Conservation (phyloP, 2,113 vertebrate species). For the Ciconia maguari region DNA sequence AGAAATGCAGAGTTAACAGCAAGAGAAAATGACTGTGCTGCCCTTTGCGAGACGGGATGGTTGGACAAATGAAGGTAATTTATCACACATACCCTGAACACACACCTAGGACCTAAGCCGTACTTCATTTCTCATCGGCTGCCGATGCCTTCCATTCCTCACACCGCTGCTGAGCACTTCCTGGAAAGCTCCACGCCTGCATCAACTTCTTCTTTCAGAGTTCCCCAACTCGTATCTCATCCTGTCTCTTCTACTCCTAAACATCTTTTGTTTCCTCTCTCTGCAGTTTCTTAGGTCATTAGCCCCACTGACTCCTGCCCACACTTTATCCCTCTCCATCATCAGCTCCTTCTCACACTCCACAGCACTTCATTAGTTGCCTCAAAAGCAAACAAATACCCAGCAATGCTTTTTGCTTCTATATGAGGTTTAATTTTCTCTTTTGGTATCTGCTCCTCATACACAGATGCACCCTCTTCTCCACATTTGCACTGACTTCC, state of each 20-base stretch:
- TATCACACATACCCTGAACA: neutral
- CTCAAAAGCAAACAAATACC: neutral
- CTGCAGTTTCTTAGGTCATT: constrained; percentile 7
- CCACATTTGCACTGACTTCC: fast-evolving
- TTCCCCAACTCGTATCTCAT: neutral
- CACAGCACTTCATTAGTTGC: neutral
- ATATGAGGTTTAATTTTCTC: neutral
- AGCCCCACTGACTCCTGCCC: neutral
- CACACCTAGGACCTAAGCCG: neutral
- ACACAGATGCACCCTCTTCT: neutral
- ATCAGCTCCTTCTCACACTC: neutral
- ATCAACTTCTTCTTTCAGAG: neutral
- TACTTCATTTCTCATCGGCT: neutral
- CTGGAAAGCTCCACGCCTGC: neutral
- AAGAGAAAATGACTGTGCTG: neutral
- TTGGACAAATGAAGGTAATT: constrained; percentile 40
- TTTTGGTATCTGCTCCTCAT: neutral
- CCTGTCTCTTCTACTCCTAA: neutral
- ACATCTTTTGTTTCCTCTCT: neutral
- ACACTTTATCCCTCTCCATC: neutral
- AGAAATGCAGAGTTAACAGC: neutral
- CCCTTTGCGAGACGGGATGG: neutral
- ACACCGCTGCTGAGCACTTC: neutral
- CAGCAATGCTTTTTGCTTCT: neutral
- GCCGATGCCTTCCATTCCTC: neutral